Conservation (phyloP, 1,140 invertebrate species). For the Amphibalanus amphitrite region DNA sequence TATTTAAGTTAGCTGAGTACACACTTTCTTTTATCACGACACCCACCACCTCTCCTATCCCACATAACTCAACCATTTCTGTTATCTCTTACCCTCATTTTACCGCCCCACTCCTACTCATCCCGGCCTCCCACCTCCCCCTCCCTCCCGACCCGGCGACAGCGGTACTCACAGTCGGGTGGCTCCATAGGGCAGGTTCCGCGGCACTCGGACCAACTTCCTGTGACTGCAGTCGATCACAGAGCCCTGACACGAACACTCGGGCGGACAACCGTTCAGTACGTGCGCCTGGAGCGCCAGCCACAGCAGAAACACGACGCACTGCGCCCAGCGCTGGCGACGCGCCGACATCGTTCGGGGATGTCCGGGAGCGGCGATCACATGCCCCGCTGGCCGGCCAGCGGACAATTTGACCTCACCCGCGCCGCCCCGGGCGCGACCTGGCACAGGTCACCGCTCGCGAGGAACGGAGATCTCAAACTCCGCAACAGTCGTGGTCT, state of each 20-base stretch:
- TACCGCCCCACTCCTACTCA: too few species aligned
- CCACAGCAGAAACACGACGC: neutral
- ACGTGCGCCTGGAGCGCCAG: neutral
- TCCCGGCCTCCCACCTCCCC: too few species aligned
- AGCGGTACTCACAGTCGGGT: constrained; percentile 43
- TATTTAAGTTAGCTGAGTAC: too few species aligned
- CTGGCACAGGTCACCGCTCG: neutral
- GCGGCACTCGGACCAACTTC: constrained; percentile 61
- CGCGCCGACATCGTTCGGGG: neutral
- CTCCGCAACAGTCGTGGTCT: neutral
- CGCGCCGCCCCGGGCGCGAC: neutral
- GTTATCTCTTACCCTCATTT: too few species aligned
- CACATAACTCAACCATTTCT: too few species aligned
- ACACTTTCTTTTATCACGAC: too few species aligned
- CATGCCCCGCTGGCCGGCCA: neutral
- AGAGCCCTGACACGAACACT: constrained; percentile 69
- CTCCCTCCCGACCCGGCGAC: too few species aligned
- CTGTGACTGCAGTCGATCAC: constrained; percentile 77
- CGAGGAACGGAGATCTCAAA: neutral
- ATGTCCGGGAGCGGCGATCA: neutral
- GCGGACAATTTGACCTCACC: too few species aligned
- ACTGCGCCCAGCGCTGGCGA: neutral
- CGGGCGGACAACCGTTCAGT: constrained; percentile 42
- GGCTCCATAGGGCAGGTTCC: constrained; percentile 75
- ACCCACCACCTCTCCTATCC: too few species aligned